Percentiles rank a stretch among this genome's conserved stretches.
Conservation (phyloP, 2,113 vertebrate genomes). For the Rhinolophus ferrumequinum region DNA sequence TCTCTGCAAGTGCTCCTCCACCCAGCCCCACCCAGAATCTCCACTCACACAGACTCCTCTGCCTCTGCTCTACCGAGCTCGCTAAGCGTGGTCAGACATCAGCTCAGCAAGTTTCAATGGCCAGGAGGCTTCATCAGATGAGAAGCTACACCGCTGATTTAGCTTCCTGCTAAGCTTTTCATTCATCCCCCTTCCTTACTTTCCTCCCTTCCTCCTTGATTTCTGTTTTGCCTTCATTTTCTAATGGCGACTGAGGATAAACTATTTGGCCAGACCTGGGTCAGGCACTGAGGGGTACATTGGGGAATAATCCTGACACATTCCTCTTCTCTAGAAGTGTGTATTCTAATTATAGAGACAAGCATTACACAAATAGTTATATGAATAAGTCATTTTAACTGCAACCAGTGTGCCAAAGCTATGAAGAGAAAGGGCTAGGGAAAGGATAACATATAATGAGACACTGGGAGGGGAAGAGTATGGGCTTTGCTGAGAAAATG, state of each 20-base stretch:
- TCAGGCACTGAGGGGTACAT: not conserved
- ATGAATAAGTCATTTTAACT: not conserved
- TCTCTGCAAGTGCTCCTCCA: too few relatives aligned
- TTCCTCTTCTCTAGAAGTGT: not conserved
- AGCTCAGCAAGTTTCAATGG: not conserved
- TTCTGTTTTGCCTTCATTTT: not conserved
- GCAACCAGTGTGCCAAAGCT: not conserved
- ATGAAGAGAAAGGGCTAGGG: too few relatives aligned
- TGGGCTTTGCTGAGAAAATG: not conserved
- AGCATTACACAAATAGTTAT: not conserved
- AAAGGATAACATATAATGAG: not conserved
- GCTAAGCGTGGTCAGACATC: fast-evolving
- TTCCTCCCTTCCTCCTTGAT: not conserved
- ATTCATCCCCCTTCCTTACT: not conserved
- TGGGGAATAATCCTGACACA: not conserved
- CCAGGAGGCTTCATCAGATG: not conserved
- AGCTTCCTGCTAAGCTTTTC: not conserved
- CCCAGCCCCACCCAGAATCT: not conserved
- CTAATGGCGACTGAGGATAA: not conserved
- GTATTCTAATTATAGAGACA: not conserved
- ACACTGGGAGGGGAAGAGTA: not conserved
- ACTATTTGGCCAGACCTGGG: not conserved
- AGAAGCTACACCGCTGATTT: not conserved
- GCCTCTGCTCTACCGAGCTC: not conserved
- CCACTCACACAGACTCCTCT: not conserved